Evolutionary conservation across 2,888 invertebrate genomes (phyloP).

Genomic region (Metallyticus violacea): DNA sequence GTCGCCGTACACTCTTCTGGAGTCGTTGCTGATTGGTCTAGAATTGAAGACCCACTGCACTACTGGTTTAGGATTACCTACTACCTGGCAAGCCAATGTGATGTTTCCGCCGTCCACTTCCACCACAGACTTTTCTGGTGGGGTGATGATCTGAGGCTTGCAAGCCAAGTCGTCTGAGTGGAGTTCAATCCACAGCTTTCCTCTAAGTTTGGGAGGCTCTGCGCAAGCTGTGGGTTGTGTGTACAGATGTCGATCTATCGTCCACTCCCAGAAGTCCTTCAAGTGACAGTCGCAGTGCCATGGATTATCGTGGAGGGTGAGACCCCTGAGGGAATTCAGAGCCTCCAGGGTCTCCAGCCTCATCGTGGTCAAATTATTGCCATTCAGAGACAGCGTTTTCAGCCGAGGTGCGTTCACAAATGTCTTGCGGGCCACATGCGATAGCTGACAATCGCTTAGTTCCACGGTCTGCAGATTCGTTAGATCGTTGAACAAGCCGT

Average conservation of each 20-base stretch:
- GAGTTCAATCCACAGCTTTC: conserved; percentile 70
- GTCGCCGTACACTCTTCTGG: conserved; percentile 32
- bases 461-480: conserved; percentile 72
- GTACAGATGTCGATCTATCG: conserved; percentile 66
- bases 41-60: conserved; percentile 72
- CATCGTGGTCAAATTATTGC: conserved; percentile 69
- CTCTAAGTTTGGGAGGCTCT: conserved; percentile 65
- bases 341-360: conserved; percentile 41
- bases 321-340: conserved; percentile 59
- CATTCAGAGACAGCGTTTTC: conserved; percentile 65
- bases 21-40: conserved; percentile 48
- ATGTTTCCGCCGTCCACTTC: conserved; percentile 61
- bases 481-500: conserved; percentile 71
- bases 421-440: conserved; percentile 64
- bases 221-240: conserved; percentile 70
- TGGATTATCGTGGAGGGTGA: conserved; percentile 76
- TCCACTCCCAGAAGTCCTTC: conserved; percentile 74
- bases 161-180: conserved; percentile 77
- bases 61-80: conserved; percentile 73
- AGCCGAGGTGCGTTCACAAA: conserved; percentile 68
- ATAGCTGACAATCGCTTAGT: conserved; percentile 71
- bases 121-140: conserved; percentile 56
- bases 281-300: conserved; percentile 88
- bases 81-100: conserved; percentile 74
- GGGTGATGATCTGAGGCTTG: conserved; percentile 69